Percentiles rank a stretch among this genome's conserved stretches.
phyloP scores from a whole-genome alignment of 2,113 vertebrate species.

The Vidua macroura region DNA sequence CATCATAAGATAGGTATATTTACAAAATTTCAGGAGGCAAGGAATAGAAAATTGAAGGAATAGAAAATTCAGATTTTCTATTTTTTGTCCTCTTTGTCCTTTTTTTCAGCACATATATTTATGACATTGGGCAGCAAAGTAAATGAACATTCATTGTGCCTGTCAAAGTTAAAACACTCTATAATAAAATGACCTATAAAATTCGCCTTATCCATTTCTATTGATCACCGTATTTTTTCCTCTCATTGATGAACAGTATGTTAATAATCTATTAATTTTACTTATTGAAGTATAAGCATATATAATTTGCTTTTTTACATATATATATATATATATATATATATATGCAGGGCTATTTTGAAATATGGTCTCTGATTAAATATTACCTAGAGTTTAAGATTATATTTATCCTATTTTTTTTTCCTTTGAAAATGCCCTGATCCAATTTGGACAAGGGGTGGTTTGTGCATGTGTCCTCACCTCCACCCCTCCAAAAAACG shows the following conservation, averaged over 20 bases:
- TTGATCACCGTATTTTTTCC: neutral
- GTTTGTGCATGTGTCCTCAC: neutral
- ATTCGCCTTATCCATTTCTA: neutral
- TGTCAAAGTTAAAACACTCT: neutral
- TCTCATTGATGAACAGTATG: neutral
- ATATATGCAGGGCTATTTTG: neutral
- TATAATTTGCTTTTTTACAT: neutral
- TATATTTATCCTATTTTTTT: neutral
- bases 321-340: neutral
- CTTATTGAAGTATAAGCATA: neutral
- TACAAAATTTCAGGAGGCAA: neutral
- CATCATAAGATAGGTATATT: neutral
- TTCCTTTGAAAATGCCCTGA: neutral
- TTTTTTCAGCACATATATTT: neutral
- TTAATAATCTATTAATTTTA: neutral
- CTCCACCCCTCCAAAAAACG: rapidly evolving
- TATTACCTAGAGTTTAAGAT: neutral
- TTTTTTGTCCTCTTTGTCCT: neutral
- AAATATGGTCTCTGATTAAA: neutral
- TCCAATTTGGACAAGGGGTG: neutral
- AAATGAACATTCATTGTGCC: neutral
- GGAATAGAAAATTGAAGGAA: neutral
- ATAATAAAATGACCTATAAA: neutral
- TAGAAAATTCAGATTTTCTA: neutral
- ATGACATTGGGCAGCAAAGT: neutral